Base-by-base conservation (phyloP, 2,888 invertebrate species). In the Halictus ligatus region DNA sequence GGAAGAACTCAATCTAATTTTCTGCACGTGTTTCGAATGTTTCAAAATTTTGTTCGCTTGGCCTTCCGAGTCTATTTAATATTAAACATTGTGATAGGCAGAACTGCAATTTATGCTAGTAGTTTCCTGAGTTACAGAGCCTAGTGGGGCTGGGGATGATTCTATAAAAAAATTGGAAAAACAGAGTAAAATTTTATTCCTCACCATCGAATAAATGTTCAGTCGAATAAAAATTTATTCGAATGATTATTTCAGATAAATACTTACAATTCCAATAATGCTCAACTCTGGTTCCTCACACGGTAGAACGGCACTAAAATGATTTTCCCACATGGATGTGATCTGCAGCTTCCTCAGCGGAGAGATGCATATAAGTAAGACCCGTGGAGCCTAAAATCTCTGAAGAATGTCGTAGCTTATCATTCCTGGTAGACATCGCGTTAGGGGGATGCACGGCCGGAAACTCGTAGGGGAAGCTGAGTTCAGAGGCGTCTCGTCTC, bases 401-500 rank as follows among this genome's bases (percentile, higher is more conserved):
- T 71, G 50, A 43, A 72, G 2, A 21, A 43, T 58, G 7, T 40
- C 25, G 46, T 43, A 77, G 21, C 25, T 29, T 67, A 43, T 73
- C 54, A 35, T 29, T 40, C 50, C 75, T 58, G 18, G 0, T 29
- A 29, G n/a, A 25, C 25, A 50, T 15, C 40, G 15, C 40, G 40
- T n/a, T 13, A 12, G 43, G 29, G 64, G 48, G 58, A 35, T 8
- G 54, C 15, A 10, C 12, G 21, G 21, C 50, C 35, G 50, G 48
- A 69, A 21, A 50, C 18, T 64, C 64, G n/a, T 29, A 8, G 64
- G 71, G 71, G 79, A 77, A 80, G 78, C 77, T 64, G 73, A 72
- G 75, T 75, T 77, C 80, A 75, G 77, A 81, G 60, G 81, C 78
- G 73, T 80, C 83, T 58, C 69, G 71, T 80, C 83, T 58, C 69